These are phyloP conservation scores for Branchipolynoe longqiensis DNA, from an alignment of 2,888 invertebrate genomes.

Conservation along the genomic window DNA sequence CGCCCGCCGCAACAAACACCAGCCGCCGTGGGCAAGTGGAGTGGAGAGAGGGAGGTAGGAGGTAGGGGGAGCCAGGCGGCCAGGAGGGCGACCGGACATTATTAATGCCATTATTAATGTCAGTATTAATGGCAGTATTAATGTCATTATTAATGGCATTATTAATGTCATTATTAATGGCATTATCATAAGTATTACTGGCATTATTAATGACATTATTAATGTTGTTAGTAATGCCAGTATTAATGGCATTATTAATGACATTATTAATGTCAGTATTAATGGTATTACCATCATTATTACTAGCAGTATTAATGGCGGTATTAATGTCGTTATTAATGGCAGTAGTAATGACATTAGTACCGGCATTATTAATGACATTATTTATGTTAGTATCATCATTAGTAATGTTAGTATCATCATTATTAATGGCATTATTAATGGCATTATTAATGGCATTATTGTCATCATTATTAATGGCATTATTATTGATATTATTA, in stretches of 20 bases:
- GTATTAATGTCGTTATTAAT: background rate
- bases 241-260: background rate
- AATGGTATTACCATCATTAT: background rate
- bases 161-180: no score
- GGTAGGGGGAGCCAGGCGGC: no score
- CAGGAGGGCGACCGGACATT: no score
- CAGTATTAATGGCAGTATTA: no score
- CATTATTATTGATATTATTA: background rate
- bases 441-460: background rate
- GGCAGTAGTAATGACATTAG: background rate
- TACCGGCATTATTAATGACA: background rate
- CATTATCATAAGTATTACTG: no score
- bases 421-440: conserved; percentile 17
- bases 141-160: no score
- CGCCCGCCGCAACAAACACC: no score
- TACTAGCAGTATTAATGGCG: no score
- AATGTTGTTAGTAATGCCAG: background rate
- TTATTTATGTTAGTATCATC: conserved; percentile 1
- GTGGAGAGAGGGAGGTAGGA: no score
- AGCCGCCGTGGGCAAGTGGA: no score
- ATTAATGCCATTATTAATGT: no score
- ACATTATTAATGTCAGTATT: background rate
- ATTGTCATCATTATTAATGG: background rate
- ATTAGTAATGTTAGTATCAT: conserved; percentile 17
- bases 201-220: background rate